Evolutionary conservation across 1,140 invertebrate species (phyloP).

Genomic region (Drosophila punjabiensis): DNA sequence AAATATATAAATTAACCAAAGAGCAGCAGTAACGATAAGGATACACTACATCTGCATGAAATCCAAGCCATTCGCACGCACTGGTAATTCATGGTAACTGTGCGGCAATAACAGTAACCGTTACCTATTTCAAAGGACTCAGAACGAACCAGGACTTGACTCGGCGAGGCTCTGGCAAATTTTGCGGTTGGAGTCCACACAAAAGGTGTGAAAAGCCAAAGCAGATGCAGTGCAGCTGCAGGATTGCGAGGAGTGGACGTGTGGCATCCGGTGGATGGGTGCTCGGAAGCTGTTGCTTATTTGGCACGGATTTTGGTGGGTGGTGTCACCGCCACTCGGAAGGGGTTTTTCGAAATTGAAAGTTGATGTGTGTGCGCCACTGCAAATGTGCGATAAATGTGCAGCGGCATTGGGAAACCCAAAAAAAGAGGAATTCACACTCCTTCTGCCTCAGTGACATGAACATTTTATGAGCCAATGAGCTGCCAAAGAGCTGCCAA

Average conservation of each 20-base stretch:
- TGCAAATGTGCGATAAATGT: slow-evolving; percentile 73
- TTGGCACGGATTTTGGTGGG: slow-evolving; percentile 64
- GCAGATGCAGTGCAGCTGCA: slow-evolving; percentile 19
- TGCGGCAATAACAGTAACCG: slow-evolving; percentile 12
- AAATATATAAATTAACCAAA: neutral
- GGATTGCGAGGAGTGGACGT: slow-evolving; percentile 1
- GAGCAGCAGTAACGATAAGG: neutral
- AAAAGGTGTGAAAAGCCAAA: slow-evolving; percentile 65
- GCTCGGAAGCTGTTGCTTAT: slow-evolving; percentile 69
- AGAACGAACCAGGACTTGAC: slow-evolving; percentile 13
- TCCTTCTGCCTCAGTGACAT: neutral
- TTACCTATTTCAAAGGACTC: slow-evolving; percentile 30
- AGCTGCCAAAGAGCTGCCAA: neutral
- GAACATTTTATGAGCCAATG: slow-evolving; percentile 24
- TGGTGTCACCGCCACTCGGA: slow-evolving; percentile 14
- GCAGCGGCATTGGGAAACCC: neutral
- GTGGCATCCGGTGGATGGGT: slow-evolving; percentile 49
- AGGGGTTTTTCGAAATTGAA: slow-evolving; percentile 59
- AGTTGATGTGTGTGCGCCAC: slow-evolving; percentile 53
- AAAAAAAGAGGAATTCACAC: neutral
- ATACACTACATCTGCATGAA: slow-evolving; percentile 7
- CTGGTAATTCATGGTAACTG: neutral
- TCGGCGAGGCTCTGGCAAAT: slow-evolving; percentile 30
- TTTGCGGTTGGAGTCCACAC: slow-evolving; percentile 56
- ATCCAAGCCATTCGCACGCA: slow-evolving; percentile 1